These are phyloP conservation scores for Sarcophaga variegata DNA, from an alignment of 2,888 invertebrate species.

Conservation along the genomic window DNA sequence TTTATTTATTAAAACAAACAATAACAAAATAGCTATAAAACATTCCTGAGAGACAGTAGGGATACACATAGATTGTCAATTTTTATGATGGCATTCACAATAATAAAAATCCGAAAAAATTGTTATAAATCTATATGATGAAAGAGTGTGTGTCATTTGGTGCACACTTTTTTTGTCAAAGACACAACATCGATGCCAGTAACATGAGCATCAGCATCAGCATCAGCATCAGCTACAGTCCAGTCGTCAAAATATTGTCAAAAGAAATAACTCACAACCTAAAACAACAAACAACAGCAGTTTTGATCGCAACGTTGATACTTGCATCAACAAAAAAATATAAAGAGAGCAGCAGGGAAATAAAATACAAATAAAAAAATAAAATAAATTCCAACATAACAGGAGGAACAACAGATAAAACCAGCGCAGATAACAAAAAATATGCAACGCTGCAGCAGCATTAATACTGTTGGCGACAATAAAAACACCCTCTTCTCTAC, in stretches of 20 bases:
- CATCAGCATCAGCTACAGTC: slow-evolving; percentile 21
- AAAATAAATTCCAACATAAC: background rate
- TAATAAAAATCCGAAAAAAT: background rate
- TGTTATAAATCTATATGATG: slow-evolving; percentile 39
- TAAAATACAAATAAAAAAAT: background rate
- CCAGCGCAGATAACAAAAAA: background rate
- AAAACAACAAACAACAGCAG: slow-evolving; percentile 29
- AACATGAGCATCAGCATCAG: too few species aligned
- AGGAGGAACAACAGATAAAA: background rate
- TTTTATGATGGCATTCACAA: too few species aligned
- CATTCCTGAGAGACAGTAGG: too few species aligned
- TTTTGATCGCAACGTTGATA: background rate
- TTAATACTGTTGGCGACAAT: slow-evolving; percentile 21
- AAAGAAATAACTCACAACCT: slow-evolving; percentile 67
- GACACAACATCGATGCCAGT: background rate
- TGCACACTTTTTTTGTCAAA: slow-evolving; percentile 11
- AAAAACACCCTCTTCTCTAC: slow-evolving; percentile 40
- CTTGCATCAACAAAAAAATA: too few species aligned
- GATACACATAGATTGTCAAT: too few species aligned
- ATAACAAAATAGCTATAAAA: too few species aligned
- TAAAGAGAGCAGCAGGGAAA: background rate
- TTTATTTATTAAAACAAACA: too few species aligned
- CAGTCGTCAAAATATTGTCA: slow-evolving; percentile 41
- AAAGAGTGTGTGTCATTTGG: slow-evolving; percentile 39
- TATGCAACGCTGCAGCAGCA: slow-evolving; percentile 26